Conservation (phyloP, 2,113 vertebrate genomes). For the Origma solitaria region DNA sequence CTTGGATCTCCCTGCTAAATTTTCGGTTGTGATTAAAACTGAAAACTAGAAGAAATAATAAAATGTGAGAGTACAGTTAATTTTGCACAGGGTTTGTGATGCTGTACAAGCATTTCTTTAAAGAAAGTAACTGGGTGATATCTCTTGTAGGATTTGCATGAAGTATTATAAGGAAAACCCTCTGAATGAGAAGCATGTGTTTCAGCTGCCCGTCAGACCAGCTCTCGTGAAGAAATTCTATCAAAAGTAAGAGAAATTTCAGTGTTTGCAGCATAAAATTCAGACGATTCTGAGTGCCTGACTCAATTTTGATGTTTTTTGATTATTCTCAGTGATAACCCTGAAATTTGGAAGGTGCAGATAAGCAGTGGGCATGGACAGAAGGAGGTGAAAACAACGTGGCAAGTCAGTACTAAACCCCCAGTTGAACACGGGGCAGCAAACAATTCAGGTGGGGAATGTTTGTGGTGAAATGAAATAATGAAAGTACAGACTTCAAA, state of each 20-base stretch:
- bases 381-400: constrained; percentile 82
- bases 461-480: background rate
- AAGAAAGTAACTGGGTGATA: background rate
- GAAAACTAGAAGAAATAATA: background rate
- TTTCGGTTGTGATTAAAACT: background rate
- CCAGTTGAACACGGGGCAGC: constrained; percentile 77
- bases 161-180: constrained; percentile 87
- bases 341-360: constrained; percentile 84
- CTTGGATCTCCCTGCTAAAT: background rate
- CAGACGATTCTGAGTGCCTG: background rate
- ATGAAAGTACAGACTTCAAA: background rate
- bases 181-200: constrained; percentile 85
- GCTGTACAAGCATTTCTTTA: background rate
- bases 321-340: constrained; percentile 74
- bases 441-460: constrained; percentile 70
- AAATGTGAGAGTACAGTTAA: background rate
- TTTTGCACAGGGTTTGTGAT: background rate
- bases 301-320: background rate
- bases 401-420: constrained; percentile 79
- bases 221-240: constrained; percentile 83
- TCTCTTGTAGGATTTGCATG: constrained; percentile 81
- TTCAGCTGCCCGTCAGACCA: constrained; percentile 86
- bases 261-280: background rate
- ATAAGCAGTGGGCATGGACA: constrained; percentile 80
- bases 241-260: constrained; percentile 78